A percentile compares a stretch with the other conserved stretches of the same genome.
Conservation (phyloP, 1,140 invertebrate species). For the Pteromalus puparum region DNA sequence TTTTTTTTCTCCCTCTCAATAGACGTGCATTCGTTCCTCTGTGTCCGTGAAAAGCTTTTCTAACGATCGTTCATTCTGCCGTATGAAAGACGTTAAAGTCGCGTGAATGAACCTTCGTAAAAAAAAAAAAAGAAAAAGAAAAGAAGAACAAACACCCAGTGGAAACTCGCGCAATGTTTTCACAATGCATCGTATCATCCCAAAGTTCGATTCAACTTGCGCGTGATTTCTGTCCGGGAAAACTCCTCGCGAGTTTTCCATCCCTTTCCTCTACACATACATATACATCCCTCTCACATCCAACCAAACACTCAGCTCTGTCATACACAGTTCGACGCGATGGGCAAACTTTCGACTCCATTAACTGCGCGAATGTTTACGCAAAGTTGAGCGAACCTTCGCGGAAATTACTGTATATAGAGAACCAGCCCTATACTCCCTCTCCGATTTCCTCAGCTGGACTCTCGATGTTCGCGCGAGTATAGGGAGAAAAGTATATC, state of each 20-base stretch:
- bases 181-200: not conserved
- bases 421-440: too few relatives aligned
- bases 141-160: not conserved
- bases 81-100: too few relatives aligned
- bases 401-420: too few relatives aligned
- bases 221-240: not conserved
- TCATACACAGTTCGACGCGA: not conserved
- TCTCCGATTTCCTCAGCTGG: too few relatives aligned
- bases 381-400: not conserved
- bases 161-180: too few relatives aligned
- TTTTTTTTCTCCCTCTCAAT: not conserved
- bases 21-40: not conserved
- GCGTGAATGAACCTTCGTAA: too few relatives aligned
- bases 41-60: not conserved
- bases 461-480: too few relatives aligned
- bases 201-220: not conserved
- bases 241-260: not conserved
- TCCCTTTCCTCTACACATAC: not conserved
- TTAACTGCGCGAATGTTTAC: not conserved
- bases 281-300: not conserved
- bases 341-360: slow-evolving; percentile 10
- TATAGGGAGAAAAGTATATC: too few relatives aligned
- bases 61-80: too few relatives aligned
- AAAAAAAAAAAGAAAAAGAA: too few relatives aligned
- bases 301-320: not conserved